Percentiles rank a stretch among this genome's conserved stretches.
Conservation (phyloP, 2,113 vertebrate species). For the Ptilonorhynchus violaceus region DNA sequence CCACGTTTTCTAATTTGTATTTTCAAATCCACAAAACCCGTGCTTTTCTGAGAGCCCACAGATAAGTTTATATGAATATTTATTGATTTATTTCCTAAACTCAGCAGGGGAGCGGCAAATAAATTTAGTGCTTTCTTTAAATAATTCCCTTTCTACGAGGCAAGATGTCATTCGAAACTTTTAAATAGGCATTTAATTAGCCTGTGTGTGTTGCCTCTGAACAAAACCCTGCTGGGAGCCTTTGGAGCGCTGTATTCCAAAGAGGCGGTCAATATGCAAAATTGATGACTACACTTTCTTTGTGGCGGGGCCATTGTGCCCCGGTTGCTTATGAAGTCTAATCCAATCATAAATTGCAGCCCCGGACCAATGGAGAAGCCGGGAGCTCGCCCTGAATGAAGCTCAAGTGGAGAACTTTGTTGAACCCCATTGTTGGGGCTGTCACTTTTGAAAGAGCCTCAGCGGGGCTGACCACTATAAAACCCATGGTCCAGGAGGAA, state of each 20-base stretch:
- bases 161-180: constrained; percentile 84
- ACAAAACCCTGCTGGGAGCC: constrained; percentile 77
- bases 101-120: constrained; percentile 74
- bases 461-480: constrained; percentile 84
- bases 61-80: constrained; percentile 79
- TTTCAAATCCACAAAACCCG: neutral
- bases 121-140: constrained; percentile 81
- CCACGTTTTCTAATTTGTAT: constrained; percentile 7
- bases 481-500: constrained; percentile 75
- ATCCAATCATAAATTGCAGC: constrained; percentile 97
- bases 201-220: constrained; percentile 76
- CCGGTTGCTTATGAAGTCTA: constrained; percentile 93
- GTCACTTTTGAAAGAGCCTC: constrained; percentile 85
- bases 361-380: constrained; percentile 81
- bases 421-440: constrained; percentile 89
- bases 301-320: constrained; percentile 85
- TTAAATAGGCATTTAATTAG: constrained; percentile 93
- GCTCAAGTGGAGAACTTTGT: constrained; percentile 93
- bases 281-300: constrained; percentile 86
- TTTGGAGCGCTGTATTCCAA: constrained; percentile 70
- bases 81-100: constrained; percentile 81
- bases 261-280: constrained; percentile 89
- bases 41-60: constrained; percentile 38
- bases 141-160: constrained; percentile 80
- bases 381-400: constrained; percentile 81